These are phyloP conservation scores for Botia almorhae DNA, from an alignment of 2,797 vertebrate species.

Conservation along the genomic window DNA sequence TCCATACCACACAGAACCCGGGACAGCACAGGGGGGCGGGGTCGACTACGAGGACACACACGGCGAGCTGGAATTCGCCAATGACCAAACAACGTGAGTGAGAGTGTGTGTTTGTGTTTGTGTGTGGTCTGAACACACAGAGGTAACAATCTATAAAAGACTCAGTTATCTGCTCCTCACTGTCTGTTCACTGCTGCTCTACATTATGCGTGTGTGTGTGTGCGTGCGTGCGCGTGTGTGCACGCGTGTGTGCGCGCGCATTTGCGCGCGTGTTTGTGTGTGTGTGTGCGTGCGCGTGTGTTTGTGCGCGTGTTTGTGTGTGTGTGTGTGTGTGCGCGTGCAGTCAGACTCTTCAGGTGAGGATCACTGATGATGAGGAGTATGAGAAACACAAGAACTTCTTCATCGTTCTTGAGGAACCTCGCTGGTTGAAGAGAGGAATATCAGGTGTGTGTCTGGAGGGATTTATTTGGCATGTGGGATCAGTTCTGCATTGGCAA, in stretches of 20 bases:
- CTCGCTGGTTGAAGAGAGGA: constrained; percentile 90
- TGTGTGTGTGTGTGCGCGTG: constrained; percentile 47
- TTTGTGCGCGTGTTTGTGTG: constrained; percentile 23
- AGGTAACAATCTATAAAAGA: no score
- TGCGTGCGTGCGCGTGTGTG: constrained; percentile 22
- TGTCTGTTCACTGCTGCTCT: constrained; percentile 4
- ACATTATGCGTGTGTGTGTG: constrained; percentile 27
- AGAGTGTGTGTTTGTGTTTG: background rate
- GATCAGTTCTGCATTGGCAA: no score
- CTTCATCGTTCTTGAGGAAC: constrained; percentile 89
- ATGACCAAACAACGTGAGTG: constrained; percentile 93
- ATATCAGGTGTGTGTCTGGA: constrained; percentile 80
- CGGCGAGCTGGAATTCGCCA: constrained; percentile 90
- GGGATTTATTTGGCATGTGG: no score
- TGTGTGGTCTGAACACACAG: background rate
- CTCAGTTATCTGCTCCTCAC: background rate
- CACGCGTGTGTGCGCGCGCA: constrained; percentile 23
- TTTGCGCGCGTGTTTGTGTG: background rate
- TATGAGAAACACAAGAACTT: constrained; percentile 95
- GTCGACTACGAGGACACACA: constrained; percentile 87
- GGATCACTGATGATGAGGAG: constrained; percentile 88
- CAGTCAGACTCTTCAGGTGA: constrained; percentile 87
- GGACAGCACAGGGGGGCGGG: constrained; percentile 81
- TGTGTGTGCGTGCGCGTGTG: constrained; percentile 23
- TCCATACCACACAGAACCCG: constrained; percentile 87